Evolutionary conservation across 2,888 invertebrate genomes (phyloP).

Genomic region (Limnephilus lunatus): DNA sequence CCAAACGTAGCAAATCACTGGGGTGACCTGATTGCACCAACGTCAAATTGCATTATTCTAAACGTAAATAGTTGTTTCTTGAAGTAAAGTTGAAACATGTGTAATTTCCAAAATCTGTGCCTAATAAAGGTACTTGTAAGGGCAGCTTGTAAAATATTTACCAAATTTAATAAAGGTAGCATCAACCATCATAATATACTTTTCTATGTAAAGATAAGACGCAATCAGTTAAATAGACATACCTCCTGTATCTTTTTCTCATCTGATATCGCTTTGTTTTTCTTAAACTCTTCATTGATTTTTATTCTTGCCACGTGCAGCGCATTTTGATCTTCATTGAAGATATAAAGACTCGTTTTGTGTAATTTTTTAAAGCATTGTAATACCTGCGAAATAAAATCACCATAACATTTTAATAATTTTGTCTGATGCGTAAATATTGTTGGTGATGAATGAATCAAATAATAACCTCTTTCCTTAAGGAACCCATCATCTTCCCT

Average conservation of each 20-base stretch:
- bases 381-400: conserved; percentile 77
- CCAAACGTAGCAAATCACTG: too few species aligned
- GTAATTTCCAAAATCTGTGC: too few species aligned
- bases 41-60: too few species aligned
- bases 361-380: conserved; percentile 85
- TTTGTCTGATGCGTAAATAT: background rate
- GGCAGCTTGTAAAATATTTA: too few species aligned
- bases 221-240: conserved; percentile 67
- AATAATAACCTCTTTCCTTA: conserved; percentile 45
- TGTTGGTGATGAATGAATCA: background rate
- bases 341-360: conserved; percentile 81
- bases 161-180: too few species aligned
- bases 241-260: conserved; percentile 81
- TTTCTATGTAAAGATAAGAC: background rate
- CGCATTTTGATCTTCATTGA: conserved; percentile 81
- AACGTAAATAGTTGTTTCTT: too few species aligned
- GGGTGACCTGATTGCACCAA: too few species aligned
- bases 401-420: background rate
- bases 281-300: conserved; percentile 87
- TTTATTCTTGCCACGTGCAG: conserved; percentile 81
- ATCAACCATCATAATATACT: background rate
- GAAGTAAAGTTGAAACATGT: too few species aligned
- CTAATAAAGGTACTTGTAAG: too few species aligned
- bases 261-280: conserved; percentile 81
- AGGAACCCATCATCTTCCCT: conserved; percentile 34